These are phyloP conservation scores for Coracopsis vasa DNA, from an alignment of 2,113 vertebrate species.

Conservation along the genomic window DNA sequence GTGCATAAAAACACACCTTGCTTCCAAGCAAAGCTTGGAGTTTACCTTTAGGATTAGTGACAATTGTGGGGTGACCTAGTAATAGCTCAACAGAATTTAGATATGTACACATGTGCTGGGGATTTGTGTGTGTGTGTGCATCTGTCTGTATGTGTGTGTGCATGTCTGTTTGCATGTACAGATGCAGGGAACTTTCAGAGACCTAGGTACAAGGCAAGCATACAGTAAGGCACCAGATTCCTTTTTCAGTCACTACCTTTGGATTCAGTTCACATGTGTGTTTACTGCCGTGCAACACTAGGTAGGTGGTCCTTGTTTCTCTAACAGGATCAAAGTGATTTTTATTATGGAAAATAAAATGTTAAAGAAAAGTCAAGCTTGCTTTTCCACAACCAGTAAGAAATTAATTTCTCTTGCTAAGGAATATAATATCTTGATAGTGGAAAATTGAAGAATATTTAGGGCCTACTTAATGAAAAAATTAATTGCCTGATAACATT, in stretches of 20 bases:
- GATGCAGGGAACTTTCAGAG: background rate
- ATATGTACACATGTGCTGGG: accelerated
- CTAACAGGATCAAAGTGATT: background rate
- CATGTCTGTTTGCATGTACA: accelerated
- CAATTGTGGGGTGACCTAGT: no score
- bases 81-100: background rate
- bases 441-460: slow-evolving; percentile 12
- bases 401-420: background rate
- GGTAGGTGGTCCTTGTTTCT: background rate
- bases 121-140: background rate
- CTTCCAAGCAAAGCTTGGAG: background rate
- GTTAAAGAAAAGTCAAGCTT: background rate
- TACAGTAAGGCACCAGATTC: background rate
- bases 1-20: background rate
- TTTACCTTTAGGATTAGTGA: background rate
- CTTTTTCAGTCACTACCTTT: background rate
- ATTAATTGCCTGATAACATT: slow-evolving; percentile 59
- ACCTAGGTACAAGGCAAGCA: background rate
- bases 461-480: slow-evolving; percentile 48
- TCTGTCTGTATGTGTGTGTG: no score
- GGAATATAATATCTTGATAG: slow-evolving; percentile 2
- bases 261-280: background rate
- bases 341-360: background rate
- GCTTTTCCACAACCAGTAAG: background rate
- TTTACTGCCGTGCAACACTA: background rate